A percentile compares a stretch with the other conserved stretches of the same genome.
Evolutionary conservation across 2,888 invertebrate species (phyloP).

Genomic region (Oligia strigilis): DNA sequence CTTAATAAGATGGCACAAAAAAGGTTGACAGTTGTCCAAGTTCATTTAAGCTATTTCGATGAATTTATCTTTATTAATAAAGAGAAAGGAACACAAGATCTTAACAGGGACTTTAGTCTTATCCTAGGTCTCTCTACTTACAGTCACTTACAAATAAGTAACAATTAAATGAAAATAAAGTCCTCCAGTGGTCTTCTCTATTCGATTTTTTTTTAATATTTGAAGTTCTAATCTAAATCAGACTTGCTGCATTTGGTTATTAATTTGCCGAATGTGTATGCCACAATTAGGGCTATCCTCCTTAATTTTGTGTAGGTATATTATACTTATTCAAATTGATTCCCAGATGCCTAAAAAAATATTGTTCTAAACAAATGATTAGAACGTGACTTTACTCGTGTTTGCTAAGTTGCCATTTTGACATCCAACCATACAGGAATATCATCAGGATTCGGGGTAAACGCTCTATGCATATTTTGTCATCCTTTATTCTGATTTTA

Average conservation of each 20-base stretch:
- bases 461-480: slow-evolving; percentile 1
- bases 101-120: background rate
- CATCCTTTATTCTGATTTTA: slow-evolving; percentile 6
- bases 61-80: background rate
- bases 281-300: background rate
- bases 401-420: background rate
- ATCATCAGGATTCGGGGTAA: background rate
- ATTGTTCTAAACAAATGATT: background rate
- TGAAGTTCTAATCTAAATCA: background rate
- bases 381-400: background rate
- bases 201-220: background rate
- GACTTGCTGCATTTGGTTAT: background rate
- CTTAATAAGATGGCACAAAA: background rate
- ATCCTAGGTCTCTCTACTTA: too few relatives aligned
- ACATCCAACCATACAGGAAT: background rate
- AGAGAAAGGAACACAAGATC: too few relatives aligned
- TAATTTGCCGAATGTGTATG: background rate
- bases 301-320: too few relatives aligned
- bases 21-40: background rate
- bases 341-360: too few relatives aligned
- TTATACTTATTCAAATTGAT: too few relatives aligned
- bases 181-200: background rate
- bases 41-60: background rate
- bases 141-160: background rate
- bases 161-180: background rate